Conservation (phyloP, 2,888 invertebrate species). For the Cryptocheilus praepositus region DNA sequence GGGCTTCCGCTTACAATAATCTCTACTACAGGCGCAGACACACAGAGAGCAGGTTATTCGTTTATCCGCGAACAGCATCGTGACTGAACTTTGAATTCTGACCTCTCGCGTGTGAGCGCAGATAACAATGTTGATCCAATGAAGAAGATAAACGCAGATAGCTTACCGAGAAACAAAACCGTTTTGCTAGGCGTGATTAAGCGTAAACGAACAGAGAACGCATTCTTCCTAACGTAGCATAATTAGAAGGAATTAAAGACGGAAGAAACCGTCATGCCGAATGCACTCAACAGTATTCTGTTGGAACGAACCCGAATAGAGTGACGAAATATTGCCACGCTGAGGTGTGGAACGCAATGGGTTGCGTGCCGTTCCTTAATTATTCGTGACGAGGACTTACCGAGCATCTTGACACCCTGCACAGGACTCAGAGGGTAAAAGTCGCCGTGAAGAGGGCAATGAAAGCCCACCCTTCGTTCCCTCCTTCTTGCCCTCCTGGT, state of each 20-base stretch:
- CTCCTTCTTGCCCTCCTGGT: slow-evolving; percentile 82
- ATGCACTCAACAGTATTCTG: no score
- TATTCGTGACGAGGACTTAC: slow-evolving; percentile 50
- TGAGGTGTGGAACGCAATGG: no score
- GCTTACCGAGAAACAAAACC: not conserved
- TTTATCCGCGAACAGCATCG: slow-evolving; percentile 4
- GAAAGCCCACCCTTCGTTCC: slow-evolving; percentile 84
- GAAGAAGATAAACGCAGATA: not conserved
- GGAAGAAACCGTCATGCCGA: no score
- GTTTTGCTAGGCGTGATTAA: not conserved
- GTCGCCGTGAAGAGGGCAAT: slow-evolving; percentile 86
- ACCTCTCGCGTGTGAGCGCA: slow-evolving; percentile 9
- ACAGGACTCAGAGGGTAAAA: slow-evolving; percentile 85
- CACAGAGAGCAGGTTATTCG: not conserved
- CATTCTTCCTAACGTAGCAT: no score
- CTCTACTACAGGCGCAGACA: no score
- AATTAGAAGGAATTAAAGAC: no score
- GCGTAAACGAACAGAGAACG: no score
- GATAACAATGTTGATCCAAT: no score
- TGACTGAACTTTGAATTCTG: slow-evolving; percentile 12
- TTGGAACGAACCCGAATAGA: no score
- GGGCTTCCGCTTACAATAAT: no score
- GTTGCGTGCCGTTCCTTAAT: not conserved
- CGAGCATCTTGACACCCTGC: slow-evolving; percentile 71
- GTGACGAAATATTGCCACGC: no score